Evolutionary conservation across 2,797 vertebrate genomes (phyloP), one percentile per base, ranked within the genome.

Genomic region (Odontamblyopus rebecca): DNA sequence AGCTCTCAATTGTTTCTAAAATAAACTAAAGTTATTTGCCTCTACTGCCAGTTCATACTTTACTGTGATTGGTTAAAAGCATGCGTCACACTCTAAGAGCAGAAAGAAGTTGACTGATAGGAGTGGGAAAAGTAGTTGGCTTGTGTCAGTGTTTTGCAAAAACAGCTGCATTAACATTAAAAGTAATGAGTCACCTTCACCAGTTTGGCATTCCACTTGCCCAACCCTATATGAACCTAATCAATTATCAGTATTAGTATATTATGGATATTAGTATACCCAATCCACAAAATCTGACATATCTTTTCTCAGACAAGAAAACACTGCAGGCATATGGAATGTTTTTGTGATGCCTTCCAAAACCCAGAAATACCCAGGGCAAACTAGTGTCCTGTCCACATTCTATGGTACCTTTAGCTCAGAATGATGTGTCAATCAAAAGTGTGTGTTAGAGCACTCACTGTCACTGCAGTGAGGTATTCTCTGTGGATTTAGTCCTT

Each of bases 381-480:
- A 76, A 57, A 51, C 6, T 51, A 51, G 51, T 56, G 1, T 44
- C 1, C 26, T 8, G 9, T 67, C 61, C 29, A 13, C n/a, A 29
- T 23, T 75, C 30, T 32, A 23, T 23, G 23, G 23, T 23, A 0
- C 4, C n/a, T 61, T 79, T 69, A 63, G 61, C 53, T 57, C 67
- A 61, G 68, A 71, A 30, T 81, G 66, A 66, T 60, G 71, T 61
- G 72, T 68, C 77, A 76, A 69, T 80, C 72, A 75, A 44, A 72
- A 68, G 71, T 61, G 8, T 75, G 68, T 75, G 23, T 69, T 26
- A 44, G 50, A 60, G 70, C 50, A n/a, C 54, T 16, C 38, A 68
- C 71, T 78, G 75, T 82, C 77, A 75, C 35, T 5, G 1, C 26
- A 41, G 44, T 48, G 70, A 67, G 41, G 73, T 85, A 72, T 79